Evolutionary conservation across 2,113 vertebrate genomes (phyloP), one percentile per base, ranked within the genome.

Genomic region (Xenus cinereus): DNA sequence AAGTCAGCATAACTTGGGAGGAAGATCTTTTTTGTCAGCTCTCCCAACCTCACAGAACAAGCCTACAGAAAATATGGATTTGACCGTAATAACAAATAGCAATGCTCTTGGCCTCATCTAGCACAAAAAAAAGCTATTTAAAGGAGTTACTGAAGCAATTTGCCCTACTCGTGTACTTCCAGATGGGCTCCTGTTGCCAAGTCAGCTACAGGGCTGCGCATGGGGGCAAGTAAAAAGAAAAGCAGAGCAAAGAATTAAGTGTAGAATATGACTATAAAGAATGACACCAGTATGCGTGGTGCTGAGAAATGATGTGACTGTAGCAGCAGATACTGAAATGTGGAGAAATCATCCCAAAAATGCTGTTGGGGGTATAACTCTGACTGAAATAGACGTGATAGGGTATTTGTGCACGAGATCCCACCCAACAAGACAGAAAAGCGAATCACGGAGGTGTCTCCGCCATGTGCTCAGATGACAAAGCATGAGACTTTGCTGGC

Each of bases 401-500:
- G 54, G 33, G 2, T 93, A 19, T 93, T 79, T 89, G 50, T 89
- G 69, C 20, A 12, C 0, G 0, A 84, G 66, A 73, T 91, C 66
- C 72, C 62, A 82, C 79, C 68, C 88, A 41, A 5, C 10, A 24
- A 27, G 74, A 30, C 66, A 69, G 60, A 46, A 57, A 10, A 89
- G 69, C 12, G 0, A 90, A 81, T 97, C 76, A 54, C 21, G 0
- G 83, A 87, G 45, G 18, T 90, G 56, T 90, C 73, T 84, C 39
- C 17, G 21, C 69, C 69, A 69, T 56, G 77, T 92, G 92, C 80
- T 92, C 32, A 7, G 86, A 90, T 94, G 91, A 93, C 75, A 94
- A 89, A 90, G 64, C 89, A 63, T 51, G 54, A 84, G 86, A n/a
- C 69, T 79, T 68, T 68, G 17, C 72, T 92, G 68, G 54, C 62